Evolutionary conservation across 1,140 invertebrate genomes (phyloP), one percentile per base, ranked within the genome.

Genomic region (Lepidurus couesii): DNA sequence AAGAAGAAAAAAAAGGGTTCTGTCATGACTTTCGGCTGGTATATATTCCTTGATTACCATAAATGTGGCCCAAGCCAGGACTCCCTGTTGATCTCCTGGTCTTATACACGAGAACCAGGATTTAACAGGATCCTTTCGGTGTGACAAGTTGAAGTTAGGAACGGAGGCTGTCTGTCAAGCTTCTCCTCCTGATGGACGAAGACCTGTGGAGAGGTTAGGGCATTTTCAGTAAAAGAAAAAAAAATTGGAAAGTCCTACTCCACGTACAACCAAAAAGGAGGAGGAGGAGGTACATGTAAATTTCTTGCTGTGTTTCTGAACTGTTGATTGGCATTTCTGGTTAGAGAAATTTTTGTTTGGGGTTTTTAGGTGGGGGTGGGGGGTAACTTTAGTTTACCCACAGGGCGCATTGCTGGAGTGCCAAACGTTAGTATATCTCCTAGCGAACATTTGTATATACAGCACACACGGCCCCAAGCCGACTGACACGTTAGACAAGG

Each of bases 91-190:
- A 65, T 65, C 53, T 13, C 53, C 53, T 7, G 53, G 53, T 9
- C 9, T 9, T 7, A 7, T 11, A 65, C 9, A 65, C 53, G 53
- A 16, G 53, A 65, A 47, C 45, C 10, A 16, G 45, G 45, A 47
- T 47, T 47, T 47, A 11, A 65, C 53, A 65, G 53, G 13, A 65
- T 65, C 53, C 13, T 65, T 65, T 13, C 53, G 53, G 16, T 65
- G 53, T 65, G 53, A 65, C 53, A 65, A 65, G 53, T 65, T 65
- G 53, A 65, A 65, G 53, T 65, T 65, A 21, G 53, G 16, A 65
- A 65, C 53, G 53, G 53, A 65, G 53, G 53, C 53, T 65, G 53
- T 65, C 53, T 65, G 53, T 65, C 53, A 65, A 65, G 53, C 53
- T 65, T 65, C 53, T 65, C 53, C 53, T 65, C 53, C 53, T 65